Percentiles rank a stretch among this genome's conserved stretches.
phyloP scores from a whole-genome alignment of 1,140 invertebrate genomes.

The Leptoteleia sp. region DNA sequence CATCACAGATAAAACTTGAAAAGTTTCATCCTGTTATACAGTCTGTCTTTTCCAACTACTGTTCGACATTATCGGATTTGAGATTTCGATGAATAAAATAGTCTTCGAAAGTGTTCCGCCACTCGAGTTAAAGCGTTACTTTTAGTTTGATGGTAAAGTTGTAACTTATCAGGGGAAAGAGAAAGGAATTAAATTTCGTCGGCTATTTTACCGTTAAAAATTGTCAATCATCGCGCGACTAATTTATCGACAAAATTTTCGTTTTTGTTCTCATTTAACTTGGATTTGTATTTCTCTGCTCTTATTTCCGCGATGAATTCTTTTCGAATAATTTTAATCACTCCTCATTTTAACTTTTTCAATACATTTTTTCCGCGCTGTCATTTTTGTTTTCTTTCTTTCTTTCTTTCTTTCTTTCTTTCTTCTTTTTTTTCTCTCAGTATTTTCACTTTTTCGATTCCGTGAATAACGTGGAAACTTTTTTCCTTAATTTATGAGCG shows the following conservation, averaged over 20 bases:
- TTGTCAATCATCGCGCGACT: slow-evolving; percentile 22
- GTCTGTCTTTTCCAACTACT: slow-evolving; percentile 39
- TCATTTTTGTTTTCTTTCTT: neutral
- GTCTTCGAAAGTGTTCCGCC: slow-evolving; percentile 41
- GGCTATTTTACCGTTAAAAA: slow-evolving; percentile 15
- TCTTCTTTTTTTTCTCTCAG: slow-evolving; percentile 11
- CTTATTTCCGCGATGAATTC: slow-evolving; percentile 5
- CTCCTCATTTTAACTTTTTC: slow-evolving; percentile 20
- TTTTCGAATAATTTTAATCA: slow-evolving; percentile 36
- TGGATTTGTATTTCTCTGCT: slow-evolving; percentile 17
- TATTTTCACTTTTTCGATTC: slow-evolving; percentile 31
- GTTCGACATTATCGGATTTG: slow-evolving; percentile 58
- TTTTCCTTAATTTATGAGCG: slow-evolving; percentile 42
- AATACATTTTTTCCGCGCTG: slow-evolving; percentile 14
- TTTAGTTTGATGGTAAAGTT: slow-evolving; percentile 47
- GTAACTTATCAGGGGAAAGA: slow-evolving; percentile 31
- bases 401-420: neutral
- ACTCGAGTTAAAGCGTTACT: slow-evolving; percentile 44
- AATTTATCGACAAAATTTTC: slow-evolving; percentile 34
- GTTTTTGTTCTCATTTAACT: slow-evolving; percentile 11
- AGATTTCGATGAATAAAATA: slow-evolving; percentile 56
- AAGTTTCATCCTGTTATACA: slow-evolving; percentile 62
- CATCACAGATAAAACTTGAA: slow-evolving; percentile 49
- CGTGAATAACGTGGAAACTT: slow-evolving; percentile 24
- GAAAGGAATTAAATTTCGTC: slow-evolving; percentile 36